A percentile compares a stretch with the other conserved stretches of the same genome.
Conservation (phyloP, 2,888 invertebrate genomes). For the Leptopterna dolabrata region DNA sequence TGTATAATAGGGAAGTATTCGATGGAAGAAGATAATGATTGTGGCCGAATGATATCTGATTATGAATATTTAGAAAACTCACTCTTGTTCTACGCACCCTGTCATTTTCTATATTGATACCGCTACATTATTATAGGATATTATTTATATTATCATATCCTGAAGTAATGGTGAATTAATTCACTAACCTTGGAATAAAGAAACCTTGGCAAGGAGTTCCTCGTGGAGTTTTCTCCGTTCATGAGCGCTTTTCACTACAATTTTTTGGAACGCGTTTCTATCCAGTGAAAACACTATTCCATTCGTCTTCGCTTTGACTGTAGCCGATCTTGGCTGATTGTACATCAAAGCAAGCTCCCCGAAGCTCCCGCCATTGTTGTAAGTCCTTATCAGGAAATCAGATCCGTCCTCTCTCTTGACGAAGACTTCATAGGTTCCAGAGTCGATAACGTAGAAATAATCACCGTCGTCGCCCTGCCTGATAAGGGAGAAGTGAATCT, state of each 20-base stretch:
- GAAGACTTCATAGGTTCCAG: conserved; percentile 82
- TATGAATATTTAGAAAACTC: too few relatives aligned
- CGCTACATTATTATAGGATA: too few relatives aligned
- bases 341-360: conserved; percentile 97
- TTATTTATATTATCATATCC: too few relatives aligned
- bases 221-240: conserved; percentile 46
- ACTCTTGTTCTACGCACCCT: too few relatives aligned
- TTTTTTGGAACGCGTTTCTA: conserved; percentile 46
- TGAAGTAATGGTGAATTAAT: too few relatives aligned
- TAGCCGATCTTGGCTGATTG: conserved; percentile 96
- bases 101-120: too few relatives aligned
- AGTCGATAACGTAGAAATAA: conserved; percentile 95
- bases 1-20: too few relatives aligned
- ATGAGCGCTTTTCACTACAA: conserved; percentile 45
- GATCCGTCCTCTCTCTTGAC: conserved; percentile 71
- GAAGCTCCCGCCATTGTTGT: conserved; percentile 91
- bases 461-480: conserved; percentile 81
- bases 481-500: too few relatives aligned
- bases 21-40: too few relatives aligned
- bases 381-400: conserved; percentile 80
- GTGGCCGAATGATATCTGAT: too few relatives aligned
- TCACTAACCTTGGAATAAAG: conserved; percentile 28
- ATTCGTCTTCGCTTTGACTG: conserved; percentile 83
- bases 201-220: conserved; percentile 23
- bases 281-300: conserved; percentile 69